phyloP scores from a whole-genome alignment of 1,140 invertebrate genomes.

The Atta cephalotes region DNA sequence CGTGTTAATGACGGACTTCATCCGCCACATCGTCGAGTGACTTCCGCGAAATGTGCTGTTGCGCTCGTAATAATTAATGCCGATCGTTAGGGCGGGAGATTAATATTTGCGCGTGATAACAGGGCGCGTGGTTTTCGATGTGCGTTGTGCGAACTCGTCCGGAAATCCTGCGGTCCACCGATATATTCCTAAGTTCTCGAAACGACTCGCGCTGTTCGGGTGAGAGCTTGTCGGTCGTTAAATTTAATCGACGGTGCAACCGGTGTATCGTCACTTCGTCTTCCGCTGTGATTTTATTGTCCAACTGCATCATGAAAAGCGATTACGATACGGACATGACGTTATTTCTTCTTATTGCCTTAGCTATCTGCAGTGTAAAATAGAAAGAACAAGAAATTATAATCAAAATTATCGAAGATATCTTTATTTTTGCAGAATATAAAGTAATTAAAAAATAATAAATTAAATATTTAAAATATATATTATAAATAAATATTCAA shows the following conservation, averaged over 20 bases:
- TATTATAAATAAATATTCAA: not conserved
- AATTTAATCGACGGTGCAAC: constrained; percentile 59
- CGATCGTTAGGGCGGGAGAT: constrained; percentile 27
- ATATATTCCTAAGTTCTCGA: not conserved
- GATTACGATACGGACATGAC: not conserved
- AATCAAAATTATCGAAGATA: not conserved
- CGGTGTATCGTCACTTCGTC: constrained; percentile 27
- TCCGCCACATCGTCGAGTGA: constrained; percentile 7
- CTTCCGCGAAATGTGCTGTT: constrained; percentile 6
- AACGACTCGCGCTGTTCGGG: constrained; percentile 6
- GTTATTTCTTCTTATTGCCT: not conserved
- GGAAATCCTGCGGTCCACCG: constrained; percentile 50
- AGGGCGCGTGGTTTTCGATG: not conserved
- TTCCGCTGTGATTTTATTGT: constrained; percentile 49
- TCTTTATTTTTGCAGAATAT: not conserved
- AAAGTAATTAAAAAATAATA: not conserved
- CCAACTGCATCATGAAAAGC: constrained; percentile 15
- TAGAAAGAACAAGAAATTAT: not conserved
- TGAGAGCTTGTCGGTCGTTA: constrained; percentile 44
- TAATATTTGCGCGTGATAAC: constrained; percentile 40
- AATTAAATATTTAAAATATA: not conserved
- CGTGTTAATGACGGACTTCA: constrained; percentile 19
- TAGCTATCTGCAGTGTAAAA: not conserved
- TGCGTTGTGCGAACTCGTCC: constrained; percentile 32
- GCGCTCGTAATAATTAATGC: constrained; percentile 48